Base-by-base conservation (phyloP, 2,888 invertebrate species). In the Drepanosiphum platanoidis region DNA sequence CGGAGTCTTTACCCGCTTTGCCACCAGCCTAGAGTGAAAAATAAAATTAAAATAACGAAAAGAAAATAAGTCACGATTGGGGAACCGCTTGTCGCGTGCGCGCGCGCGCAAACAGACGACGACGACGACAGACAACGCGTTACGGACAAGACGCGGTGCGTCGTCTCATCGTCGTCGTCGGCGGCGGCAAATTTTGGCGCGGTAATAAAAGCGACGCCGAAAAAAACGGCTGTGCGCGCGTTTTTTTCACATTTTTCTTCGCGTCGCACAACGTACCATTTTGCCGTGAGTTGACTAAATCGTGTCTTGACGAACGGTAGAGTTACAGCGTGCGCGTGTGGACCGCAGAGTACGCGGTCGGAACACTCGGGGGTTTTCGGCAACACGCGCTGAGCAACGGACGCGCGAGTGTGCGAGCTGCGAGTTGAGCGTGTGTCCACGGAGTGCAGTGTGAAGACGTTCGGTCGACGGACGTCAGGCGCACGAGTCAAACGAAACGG, bases 1-100 rank as follows among this genome's bases (percentile, higher is more conserved):
- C 99, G 88, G 98, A 98, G 93, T 99, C 99, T 93, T 99, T 99
- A 90, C 99, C 99, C 91, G 99, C 99, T 95, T 99, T 99, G 90
- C 99, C 99, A 91, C 99, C 99, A 93, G 99, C 98, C 99, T 96
- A 92, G 90, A 92, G 52, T 92, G 91, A 90, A 89, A 89, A 89
- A 89, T 90, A 91, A 91, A 87, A 42, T 42, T 42, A 9, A 42
- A 7, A 42, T 42, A 61, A 91, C 46, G 32, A 66, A 22, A 39
- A 34, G 13, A 36, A 52, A 86, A 42, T 61, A 13, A 46, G 52
- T 46, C 13, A 0, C n/a, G 4, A 30, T 1, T 1, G 7, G 9
- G 30, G 18, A 8, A 18, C 52, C 22, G 52, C 52, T 3, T 18
- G 15, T 15, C 30, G 11, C 0, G 2, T n/a, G 0, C 9, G 1